A percentile compares a stretch with the other conserved stretches of the same genome.
Conservation (phyloP, 2,888 invertebrate genomes). For the Sycophila texana region DNA sequence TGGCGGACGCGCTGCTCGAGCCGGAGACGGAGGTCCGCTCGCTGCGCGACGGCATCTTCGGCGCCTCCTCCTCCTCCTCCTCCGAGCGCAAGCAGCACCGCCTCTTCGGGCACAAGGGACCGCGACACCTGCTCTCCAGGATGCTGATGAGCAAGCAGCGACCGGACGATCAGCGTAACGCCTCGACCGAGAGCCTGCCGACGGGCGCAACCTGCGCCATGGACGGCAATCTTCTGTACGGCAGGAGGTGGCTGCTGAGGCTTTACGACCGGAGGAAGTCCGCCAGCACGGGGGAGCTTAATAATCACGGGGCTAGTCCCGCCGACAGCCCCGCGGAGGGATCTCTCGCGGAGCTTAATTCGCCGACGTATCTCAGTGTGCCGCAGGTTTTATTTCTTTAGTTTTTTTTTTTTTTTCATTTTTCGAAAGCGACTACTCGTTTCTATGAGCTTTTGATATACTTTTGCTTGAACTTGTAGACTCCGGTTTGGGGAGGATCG, state of each 20-base stretch:
- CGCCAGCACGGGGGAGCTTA: conserved; percentile 71
- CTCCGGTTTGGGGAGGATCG: conserved; percentile 70
- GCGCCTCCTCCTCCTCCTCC: conserved; percentile 2
- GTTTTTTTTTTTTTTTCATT: too few species aligned
- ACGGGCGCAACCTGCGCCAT: conserved; percentile 47
- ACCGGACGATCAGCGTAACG: conserved; percentile 66
- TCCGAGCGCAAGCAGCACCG: conserved; percentile 1
- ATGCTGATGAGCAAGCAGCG: conserved; percentile 41
- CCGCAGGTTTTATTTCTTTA: conserved; percentile 54
- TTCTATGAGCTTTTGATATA: background rate
- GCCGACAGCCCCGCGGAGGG: background rate
- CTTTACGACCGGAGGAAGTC: conserved; percentile 69
- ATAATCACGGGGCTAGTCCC: conserved; percentile 34
- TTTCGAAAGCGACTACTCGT: background rate
- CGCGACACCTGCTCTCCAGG: conserved; percentile 56
- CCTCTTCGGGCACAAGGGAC: background rate
- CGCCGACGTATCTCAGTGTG: conserved; percentile 61
- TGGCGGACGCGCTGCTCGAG: conserved; percentile 67
- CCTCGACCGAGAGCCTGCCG: conserved; percentile 70
- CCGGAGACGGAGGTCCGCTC: conserved; percentile 26
- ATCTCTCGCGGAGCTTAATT: conserved; percentile 38
- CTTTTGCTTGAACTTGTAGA: conserved; percentile 45
- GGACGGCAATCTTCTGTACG: conserved; percentile 55
- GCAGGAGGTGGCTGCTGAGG: conserved; percentile 56
- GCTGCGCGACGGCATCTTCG: conserved; percentile 51